These are phyloP conservation scores for Dilophus febrilis DNA, from an alignment of 2,888 invertebrate genomes.

Conservation along the genomic window DNA sequence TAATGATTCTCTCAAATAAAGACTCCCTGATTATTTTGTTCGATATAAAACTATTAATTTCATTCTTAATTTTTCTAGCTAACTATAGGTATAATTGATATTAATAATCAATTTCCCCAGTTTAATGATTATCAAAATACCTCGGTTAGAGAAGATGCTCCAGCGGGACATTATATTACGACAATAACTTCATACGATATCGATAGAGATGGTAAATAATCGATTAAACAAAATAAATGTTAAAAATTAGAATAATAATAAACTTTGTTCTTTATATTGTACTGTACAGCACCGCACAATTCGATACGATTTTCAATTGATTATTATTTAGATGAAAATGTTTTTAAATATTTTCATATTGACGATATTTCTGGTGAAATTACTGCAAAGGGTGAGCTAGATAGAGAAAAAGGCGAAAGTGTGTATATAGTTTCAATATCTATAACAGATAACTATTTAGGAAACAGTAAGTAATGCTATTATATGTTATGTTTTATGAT, in stretches of 20 bases:
- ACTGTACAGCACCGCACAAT: no score
- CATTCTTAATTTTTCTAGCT: slow-evolving; percentile 29
- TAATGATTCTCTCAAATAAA: no score
- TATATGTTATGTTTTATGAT: slow-evolving; percentile 5
- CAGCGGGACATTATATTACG: slow-evolving; percentile 27
- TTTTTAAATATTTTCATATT: slow-evolving; percentile 33
- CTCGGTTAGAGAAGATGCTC: slow-evolving; percentile 35
- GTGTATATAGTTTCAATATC: slow-evolving; percentile 33
- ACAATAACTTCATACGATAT: slow-evolving; percentile 31
- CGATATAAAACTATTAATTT: slow-evolving; percentile 1
- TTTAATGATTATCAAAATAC: slow-evolving; percentile 21
- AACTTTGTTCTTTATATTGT: no score
- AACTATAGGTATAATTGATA: slow-evolving; percentile 37
- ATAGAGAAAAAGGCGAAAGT: slow-evolving; percentile 34
- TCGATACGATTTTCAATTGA: slow-evolving; percentile 29
- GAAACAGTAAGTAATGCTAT: slow-evolving; percentile 27
- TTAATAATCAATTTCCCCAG: slow-evolving; percentile 39
- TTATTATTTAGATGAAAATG: no score
- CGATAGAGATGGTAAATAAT: slow-evolving; percentile 40
- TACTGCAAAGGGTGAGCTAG: slow-evolving; percentile 30
- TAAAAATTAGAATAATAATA: slow-evolving; percentile 1
- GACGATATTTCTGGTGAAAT: slow-evolving; percentile 32
- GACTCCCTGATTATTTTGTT: no score
- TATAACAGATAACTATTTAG: slow-evolving; percentile 36
- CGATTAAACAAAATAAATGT: neutral